Evolutionary conservation across 1,140 invertebrate genomes (phyloP), one percentile per base, ranked within the genome.

Genomic region (Drosophila grimshawi): DNA sequence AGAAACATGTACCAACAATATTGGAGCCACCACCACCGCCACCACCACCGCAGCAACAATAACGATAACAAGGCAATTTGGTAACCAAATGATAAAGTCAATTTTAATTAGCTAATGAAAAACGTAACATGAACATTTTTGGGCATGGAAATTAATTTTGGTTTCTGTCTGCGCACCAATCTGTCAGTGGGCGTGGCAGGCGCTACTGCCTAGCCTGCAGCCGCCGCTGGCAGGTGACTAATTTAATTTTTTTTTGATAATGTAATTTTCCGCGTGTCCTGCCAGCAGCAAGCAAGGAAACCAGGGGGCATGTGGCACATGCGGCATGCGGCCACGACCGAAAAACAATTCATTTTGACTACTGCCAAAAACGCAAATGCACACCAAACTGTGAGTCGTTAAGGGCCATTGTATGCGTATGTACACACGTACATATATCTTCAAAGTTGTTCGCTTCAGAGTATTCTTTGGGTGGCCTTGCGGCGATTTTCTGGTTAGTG

Each of bases 181-280:
- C 66, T 62, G 72, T 52, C 56, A 68, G 56, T 41, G 63, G 69
- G 69, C 55, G 48, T 66, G 63, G 69, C 49, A 37, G 59, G 29
- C 33, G 35, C 5, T 32, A 4, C 27, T 30, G 39, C 46, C 19
- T 11, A n/a, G 4, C 11, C 63, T 7, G 39, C 56, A 33, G 35
- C 11, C 41, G 43, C 70, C 64, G 41, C 41, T n/a, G 70, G 70
- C 64, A 69, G 66, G 65, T 67, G 56, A 45, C 57, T 60, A 68
- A 76, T 78, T 79, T 68, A 53, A 71, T 81, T 78, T 68, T 19
- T 19, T 39, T 61, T 66, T 78, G 79, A 72, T 77, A 81, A 81
- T 80, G 57, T 80, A 80, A 80, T 81, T 81, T 76, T 41, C 53
- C 52, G 72, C 33, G 46, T 37, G 11, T 29, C 27, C 67, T 11